phyloP scores from a whole-genome alignment of 2,888 invertebrate genomes.

The Bombylius major region DNA sequence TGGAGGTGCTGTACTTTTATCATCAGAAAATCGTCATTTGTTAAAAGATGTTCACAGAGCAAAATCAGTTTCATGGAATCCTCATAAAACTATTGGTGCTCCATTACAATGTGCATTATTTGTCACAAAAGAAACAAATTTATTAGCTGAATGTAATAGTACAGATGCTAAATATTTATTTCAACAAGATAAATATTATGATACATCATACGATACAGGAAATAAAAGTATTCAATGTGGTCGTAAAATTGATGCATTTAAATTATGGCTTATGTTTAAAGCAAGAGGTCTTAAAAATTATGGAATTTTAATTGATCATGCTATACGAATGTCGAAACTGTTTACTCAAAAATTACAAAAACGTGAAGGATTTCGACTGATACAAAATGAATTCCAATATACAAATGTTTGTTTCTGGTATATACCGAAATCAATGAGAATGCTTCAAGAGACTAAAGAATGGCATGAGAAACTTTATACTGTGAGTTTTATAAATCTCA shows the following conservation, averaged over 20 bases:
- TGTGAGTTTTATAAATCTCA: constrained; percentile 19
- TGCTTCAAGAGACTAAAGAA: constrained; percentile 30
- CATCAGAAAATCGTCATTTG: constrained; percentile 46
- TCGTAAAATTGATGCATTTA: constrained; percentile 80
- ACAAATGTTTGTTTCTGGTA: constrained; percentile 90
- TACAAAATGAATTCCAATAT: constrained; percentile 51
- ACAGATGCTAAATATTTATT: constrained; percentile 65
- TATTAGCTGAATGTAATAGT: constrained; percentile 55
- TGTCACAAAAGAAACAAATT: constrained; percentile 38
- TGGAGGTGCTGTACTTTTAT: constrained; percentile 63
- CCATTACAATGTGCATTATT: constrained; percentile 68
- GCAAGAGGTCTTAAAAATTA: constrained; percentile 57
- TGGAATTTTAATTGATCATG: constrained; percentile 46
- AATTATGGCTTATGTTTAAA: constrained; percentile 88
- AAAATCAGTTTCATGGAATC: constrained; percentile 73
- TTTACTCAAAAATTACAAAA: constrained; percentile 41
- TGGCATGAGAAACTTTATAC: constrained; percentile 42
- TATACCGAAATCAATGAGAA: constrained; percentile 44
- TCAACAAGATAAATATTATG: constrained; percentile 75
- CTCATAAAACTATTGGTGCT: constrained; percentile 72
- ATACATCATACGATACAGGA: constrained; percentile 64
- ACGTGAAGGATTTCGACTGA: constrained; percentile 48
- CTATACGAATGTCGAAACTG: constrained; percentile 48
- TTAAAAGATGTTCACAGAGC: constrained; percentile 44
- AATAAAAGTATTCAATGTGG: constrained; percentile 89